A percentile compares a stretch with the other conserved stretches of the same genome.
Evolutionary conservation across 1,140 invertebrate genomes (phyloP).

Genomic region (Cydia amplana): DNA sequence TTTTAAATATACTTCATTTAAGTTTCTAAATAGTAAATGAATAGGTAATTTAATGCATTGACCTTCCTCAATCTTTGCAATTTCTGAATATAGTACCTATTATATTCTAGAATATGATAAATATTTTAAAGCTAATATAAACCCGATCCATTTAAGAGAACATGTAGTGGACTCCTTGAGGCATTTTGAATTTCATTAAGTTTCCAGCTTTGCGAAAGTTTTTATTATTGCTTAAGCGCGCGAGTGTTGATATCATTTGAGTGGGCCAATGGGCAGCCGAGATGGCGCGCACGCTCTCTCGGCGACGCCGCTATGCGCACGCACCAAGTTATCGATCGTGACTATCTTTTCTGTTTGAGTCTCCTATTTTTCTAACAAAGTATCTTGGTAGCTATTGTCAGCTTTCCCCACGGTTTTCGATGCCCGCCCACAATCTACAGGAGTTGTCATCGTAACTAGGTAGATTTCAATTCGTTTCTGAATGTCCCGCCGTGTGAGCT

Average conservation of each 20-base stretch:
- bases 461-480: neutral
- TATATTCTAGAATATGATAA: too few species aligned
- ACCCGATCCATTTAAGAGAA: neutral
- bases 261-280: neutral
- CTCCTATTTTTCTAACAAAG: slow-evolving; percentile 5
- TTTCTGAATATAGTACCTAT: too few species aligned
- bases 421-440: slow-evolving; percentile 1
- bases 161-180: neutral
- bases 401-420: slow-evolving; percentile 3
- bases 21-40: too few species aligned
- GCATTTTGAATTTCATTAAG: neutral
- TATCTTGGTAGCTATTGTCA: slow-evolving; percentile 6
- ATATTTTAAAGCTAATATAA: neutral
- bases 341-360: slow-evolving; percentile 1
- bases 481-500: slow-evolving; percentile 4
- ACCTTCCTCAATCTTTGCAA: neutral
- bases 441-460: slow-evolving; percentile 7
- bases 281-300: neutral
- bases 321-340: neutral
- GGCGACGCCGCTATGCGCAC: neutral
- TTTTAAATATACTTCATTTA: too few species aligned
- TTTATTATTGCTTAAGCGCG: slow-evolving; percentile 1
- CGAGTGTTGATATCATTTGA: slow-evolving; percentile 4
- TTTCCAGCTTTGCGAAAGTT: slow-evolving; percentile 11
- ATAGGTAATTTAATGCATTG: too few species aligned